Evolutionary conservation across 1,140 invertebrate species (phyloP), one percentile per base, ranked within the genome.

Genomic region (Drosophila kikkawai): DNA sequence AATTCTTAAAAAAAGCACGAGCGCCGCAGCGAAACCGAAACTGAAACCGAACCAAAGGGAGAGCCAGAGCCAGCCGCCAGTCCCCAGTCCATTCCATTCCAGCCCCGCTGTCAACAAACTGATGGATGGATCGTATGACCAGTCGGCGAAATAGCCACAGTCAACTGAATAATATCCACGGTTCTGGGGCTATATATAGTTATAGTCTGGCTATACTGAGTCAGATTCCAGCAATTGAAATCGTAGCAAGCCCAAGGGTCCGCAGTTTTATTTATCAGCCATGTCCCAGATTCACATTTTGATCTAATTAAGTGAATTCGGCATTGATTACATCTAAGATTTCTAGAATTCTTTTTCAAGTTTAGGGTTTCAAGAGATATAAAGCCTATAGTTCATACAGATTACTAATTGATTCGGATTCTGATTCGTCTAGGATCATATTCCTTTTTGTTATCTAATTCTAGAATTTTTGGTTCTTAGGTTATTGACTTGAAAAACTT

Each of bases 1-100:
- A 73, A 83, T 87, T 87, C 84, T 87, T 82, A 59, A 74, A 82
- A 74, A 66, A 82, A 87, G 75, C 66, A 56, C 67, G 68, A 82
- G 61, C 69, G 60, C 66, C 55, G 53, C 56, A 65, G 61, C 61
- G 57, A 81, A 79, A 51, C 76, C 65, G 68, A 87, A 84, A 66
- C 66, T 39, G 66, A 68, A 65, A 70, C 67, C 64, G 32, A 73
- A 77, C 41, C 69, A 55, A 86, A 82, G 76, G 67, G 65, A 73
- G 69, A 75, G 67, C 79, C 60, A 34, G 71, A 82, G 70, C 75
- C 75, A 58, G 58, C 56, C 57, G 80, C 58, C 41, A 60, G 32
- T 13, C 80, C 65, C 60, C 57, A 58, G 61, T 60, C 65, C 80
- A 76, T 82, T 79, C 82, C 79, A 82, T 85, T 77, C 60, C 58